A percentile compares a stretch with the other conserved stretches of the same genome.
Evolutionary conservation across 2,113 vertebrate genomes (phyloP).

Genomic region (cat (Felis catus)): DNA sequence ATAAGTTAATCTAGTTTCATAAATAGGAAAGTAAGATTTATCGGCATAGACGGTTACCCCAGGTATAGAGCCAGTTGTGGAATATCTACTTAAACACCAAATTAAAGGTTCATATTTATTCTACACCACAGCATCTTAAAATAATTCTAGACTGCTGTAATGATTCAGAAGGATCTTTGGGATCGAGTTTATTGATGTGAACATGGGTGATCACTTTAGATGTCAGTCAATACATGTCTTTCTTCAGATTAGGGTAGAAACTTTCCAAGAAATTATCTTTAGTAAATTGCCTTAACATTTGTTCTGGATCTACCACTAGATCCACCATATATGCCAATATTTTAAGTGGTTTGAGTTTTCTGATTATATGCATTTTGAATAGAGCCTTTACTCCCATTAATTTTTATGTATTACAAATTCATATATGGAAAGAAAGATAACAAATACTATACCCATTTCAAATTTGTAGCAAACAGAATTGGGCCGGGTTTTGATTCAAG

Average conservation of each 20-base stretch:
- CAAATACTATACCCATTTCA: neutral
- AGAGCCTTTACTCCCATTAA: neutral
- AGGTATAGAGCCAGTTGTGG: neutral
- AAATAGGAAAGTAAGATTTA: neutral
- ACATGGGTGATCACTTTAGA: neutral
- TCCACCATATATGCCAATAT: neutral
- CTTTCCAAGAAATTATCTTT: neutral
- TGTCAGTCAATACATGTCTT: neutral
- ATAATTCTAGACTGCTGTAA: neutral
- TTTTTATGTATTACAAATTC: neutral
- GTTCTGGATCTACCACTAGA: neutral
- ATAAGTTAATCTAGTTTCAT: neutral
- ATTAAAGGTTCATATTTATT: neutral
- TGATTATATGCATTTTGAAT: neutral
- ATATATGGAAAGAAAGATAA: neutral
- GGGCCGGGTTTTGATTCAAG: neutral
- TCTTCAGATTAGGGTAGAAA: neutral
- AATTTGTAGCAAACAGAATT: neutral
- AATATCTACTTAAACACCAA: neutral
- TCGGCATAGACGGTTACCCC: neutral
- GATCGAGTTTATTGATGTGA: neutral
- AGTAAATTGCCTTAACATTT: neutral
- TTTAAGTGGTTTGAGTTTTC: neutral
- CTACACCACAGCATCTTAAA: neutral
- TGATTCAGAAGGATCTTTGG: constrained; percentile 8